Evolutionary conservation across 2,797 vertebrate species (phyloP).

Genomic region (Pipistrellus kuhlii): DNA sequence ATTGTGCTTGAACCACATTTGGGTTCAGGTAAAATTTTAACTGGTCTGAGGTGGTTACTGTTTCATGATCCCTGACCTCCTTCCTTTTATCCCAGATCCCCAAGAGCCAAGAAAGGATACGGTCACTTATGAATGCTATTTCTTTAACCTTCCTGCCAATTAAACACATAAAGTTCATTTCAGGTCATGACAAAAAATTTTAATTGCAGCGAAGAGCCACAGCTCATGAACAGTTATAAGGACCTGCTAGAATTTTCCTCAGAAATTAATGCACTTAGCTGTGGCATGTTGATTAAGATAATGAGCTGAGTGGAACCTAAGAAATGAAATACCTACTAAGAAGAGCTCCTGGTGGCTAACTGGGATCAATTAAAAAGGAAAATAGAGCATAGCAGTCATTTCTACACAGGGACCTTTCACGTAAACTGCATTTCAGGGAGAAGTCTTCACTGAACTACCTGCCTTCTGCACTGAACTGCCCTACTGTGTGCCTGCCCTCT

Average conservation of each 20-base stretch:
- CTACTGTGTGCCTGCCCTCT: neutral
- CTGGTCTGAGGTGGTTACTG: neutral
- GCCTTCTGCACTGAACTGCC: neutral
- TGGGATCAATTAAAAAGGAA: neutral
- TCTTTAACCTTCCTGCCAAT: constrained; percentile 76
- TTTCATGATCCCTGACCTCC: neutral
- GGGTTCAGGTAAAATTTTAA: neutral
- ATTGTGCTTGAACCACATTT: neutral
- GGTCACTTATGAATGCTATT: neutral
- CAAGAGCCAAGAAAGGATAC: constrained; percentile 15
- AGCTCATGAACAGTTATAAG: constrained; percentile 75
- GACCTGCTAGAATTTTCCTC: constrained; percentile 75
- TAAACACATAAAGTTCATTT: constrained; percentile 67
- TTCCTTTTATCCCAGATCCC: neutral
- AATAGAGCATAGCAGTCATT: neutral
- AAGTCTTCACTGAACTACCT: neutral
- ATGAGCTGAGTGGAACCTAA: constrained; percentile 57
- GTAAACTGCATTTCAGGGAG: neutral
- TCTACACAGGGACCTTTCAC: neutral
- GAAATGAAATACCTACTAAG: neutral
- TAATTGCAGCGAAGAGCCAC: constrained; percentile 66
- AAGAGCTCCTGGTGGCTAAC: neutral
- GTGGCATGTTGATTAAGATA: constrained; percentile 70
- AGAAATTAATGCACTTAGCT: constrained; percentile 73
- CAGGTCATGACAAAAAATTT: constrained; percentile 67